Conservation (phyloP, 1,140 invertebrate species). For the Theocolax elegans region DNA sequence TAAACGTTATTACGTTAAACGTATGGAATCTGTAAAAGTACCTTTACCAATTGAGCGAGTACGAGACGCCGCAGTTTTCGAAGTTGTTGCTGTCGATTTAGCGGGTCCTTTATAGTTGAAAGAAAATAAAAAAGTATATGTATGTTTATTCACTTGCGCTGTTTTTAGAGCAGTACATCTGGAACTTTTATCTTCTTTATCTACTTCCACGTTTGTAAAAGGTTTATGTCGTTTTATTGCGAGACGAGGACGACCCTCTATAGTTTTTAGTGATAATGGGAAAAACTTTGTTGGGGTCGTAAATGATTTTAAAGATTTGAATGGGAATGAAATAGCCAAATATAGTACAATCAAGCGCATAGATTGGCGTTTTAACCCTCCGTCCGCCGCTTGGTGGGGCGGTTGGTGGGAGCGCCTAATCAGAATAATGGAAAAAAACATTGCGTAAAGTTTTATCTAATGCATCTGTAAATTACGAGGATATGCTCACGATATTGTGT, state of each 20-base stretch:
- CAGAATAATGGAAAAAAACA: neutral
- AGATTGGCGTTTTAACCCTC: too few species aligned
- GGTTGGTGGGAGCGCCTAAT: neutral
- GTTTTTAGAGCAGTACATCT: slow-evolving; percentile 46
- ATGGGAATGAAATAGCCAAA: neutral
- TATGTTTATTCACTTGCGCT: neutral
- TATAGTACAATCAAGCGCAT: neutral
- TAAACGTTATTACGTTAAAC: too few species aligned
- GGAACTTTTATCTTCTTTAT: too few species aligned
- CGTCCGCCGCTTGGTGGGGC: too few species aligned
- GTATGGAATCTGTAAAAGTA: neutral
- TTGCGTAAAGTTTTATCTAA: slow-evolving; percentile 41
- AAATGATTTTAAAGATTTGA: slow-evolving; percentile 28
- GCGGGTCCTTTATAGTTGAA: neutral
- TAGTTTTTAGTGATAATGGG: slow-evolving; percentile 57
- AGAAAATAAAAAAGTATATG: slow-evolving; percentile 2
- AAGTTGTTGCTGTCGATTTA: too few species aligned
- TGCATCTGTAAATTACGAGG: slow-evolving; percentile 34
- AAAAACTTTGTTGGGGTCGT: slow-evolving; percentile 55
- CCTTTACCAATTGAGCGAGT: neutral
- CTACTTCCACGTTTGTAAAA: slow-evolving; percentile 42
- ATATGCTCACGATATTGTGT: slow-evolving; percentile 34
- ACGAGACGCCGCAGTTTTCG: too few species aligned
- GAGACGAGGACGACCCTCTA: slow-evolving; percentile 47
- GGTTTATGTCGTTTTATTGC: slow-evolving; percentile 50